Conservation (phyloP, 2,113 vertebrate genomes). For the Cnemophilus loriae region DNA sequence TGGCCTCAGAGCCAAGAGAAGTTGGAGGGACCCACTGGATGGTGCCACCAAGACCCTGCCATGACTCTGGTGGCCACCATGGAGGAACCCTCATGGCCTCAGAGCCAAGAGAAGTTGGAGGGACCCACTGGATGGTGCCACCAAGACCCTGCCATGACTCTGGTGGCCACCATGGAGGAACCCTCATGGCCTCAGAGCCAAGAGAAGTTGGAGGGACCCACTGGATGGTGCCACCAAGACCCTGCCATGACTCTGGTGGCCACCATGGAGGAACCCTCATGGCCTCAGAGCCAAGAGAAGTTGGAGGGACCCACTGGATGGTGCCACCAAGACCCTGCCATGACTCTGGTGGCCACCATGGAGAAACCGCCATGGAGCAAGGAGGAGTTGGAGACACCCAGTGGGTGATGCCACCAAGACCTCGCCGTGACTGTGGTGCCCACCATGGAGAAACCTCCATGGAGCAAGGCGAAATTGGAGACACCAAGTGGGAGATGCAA, state of each 20-base stretch:
- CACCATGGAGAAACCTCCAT: too few relatives aligned
- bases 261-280: not conserved
- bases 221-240: not conserved
- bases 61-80: not conserved
- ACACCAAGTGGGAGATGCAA: too few relatives aligned
- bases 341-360: not conserved
- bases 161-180: not conserved
- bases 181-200: not conserved
- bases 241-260: not conserved
- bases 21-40: too few relatives aligned
- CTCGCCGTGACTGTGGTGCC: not conserved
- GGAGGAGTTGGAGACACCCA: not conserved
- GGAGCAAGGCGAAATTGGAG: too few relatives aligned
- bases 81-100: too few relatives aligned
- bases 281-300: not conserved
- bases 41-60: accelerated
- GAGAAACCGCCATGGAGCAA: not conserved
- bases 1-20: too few relatives aligned
- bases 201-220: accelerated
- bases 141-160: not conserved
- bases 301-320: not conserved
- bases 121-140: not conserved
- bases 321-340: accelerated
- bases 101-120: not conserved
- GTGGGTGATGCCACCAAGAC: too few relatives aligned